These are phyloP conservation scores for Lycocerus yunnanus DNA, from an alignment of 2,888 invertebrate genomes.

Conservation along the genomic window DNA sequence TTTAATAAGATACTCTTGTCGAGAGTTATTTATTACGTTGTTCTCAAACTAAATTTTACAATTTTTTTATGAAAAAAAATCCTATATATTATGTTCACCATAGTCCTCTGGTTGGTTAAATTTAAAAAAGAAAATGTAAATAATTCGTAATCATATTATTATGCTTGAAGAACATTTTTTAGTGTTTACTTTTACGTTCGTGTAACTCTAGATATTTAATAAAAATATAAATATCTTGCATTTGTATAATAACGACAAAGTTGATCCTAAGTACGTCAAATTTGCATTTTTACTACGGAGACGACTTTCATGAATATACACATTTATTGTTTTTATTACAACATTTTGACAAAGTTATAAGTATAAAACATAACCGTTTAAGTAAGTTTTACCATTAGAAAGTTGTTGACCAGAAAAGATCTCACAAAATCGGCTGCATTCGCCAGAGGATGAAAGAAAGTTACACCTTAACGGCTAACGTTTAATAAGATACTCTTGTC, in stretches of 20 bases:
- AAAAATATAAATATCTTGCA: not conserved
- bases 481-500: too few relatives aligned
- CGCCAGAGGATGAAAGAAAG: constrained; percentile 20
- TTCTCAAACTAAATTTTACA: not conserved
- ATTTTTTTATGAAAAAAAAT: not conserved
- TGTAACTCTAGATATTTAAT: not conserved
- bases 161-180: not conserved
- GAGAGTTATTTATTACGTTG: not conserved
- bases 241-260: not conserved
- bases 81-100: too few relatives aligned
- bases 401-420: constrained; percentile 17
- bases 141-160: not conserved
- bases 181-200: not conserved
- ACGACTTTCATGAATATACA: not conserved
- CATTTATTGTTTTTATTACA: constrained; percentile 5
- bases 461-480: constrained; percentile 31
- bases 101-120: not conserved
- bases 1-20: not conserved
- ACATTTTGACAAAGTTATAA: constrained; percentile 9
- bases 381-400: constrained; percentile 27
- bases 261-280: not conserved
- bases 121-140: not conserved
- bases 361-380: constrained; percentile 18
- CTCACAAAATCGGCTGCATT: constrained; percentile 18
- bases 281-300: not conserved